These are phyloP conservation scores for Pyxicephalus adspersus DNA, from an alignment of 2,113 vertebrate species.

Conservation along the genomic window DNA sequence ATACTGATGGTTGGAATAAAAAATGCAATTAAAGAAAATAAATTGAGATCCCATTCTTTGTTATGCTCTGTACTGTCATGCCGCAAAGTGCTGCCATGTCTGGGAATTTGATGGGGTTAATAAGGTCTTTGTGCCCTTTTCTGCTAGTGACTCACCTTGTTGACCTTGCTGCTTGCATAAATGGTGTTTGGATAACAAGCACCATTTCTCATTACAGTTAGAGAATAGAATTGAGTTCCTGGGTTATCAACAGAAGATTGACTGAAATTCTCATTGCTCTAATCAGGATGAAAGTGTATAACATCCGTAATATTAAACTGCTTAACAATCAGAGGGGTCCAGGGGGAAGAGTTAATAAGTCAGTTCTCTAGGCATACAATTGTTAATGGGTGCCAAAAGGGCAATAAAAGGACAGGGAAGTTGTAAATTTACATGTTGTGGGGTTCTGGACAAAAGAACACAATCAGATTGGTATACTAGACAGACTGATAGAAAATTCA, in stretches of 20 bases:
- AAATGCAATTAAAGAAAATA: no score
- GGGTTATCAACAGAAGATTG: constrained; percentile 27
- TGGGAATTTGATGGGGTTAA: constrained; percentile 29
- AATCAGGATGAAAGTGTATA: constrained; percentile 34
- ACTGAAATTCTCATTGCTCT: constrained; percentile 37
- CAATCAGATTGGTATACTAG: no score
- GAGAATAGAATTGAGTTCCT: constrained; percentile 45
- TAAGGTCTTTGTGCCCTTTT: neutral
- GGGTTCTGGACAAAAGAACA: no score
- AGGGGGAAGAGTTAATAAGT: constrained; percentile 1
- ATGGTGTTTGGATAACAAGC: neutral
- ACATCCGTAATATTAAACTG: constrained; percentile 42
- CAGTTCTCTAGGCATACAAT: neutral
- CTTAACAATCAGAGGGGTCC: constrained; percentile 18
- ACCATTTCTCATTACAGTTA: constrained; percentile 42
- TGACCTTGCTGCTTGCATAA: constrained; percentile 14
- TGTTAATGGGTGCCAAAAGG: constrained; percentile 9
- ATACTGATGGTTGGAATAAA: no score
- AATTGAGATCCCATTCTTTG: neutral
- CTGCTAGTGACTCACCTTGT: neutral
- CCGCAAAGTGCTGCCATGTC: neutral
- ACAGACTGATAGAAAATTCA: no score
- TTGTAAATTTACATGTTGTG: no score
- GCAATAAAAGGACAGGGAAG: no score
- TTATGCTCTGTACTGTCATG: neutral